Evolutionary conservation across 2,888 invertebrate species (phyloP).

Genomic region (Isoperla grammatica): DNA sequence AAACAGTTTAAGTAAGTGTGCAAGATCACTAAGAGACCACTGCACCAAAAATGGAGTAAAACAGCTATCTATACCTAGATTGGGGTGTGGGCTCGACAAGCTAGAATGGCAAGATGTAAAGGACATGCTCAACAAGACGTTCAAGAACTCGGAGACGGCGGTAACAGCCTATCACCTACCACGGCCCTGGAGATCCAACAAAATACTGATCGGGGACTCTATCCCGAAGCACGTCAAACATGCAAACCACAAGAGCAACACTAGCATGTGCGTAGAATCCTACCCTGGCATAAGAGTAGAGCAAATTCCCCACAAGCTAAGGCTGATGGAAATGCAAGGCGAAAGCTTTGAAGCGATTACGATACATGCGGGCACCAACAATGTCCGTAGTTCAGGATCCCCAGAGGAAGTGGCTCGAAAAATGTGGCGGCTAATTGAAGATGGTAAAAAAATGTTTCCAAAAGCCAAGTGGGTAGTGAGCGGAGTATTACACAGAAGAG

Average conservation of each 20-base stretch:
- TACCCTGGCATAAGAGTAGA: constrained; percentile 4
- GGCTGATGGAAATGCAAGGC: neutral
- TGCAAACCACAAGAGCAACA: no score
- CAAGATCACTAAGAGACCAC: constrained; percentile 39
- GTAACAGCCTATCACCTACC: constrained; percentile 9
- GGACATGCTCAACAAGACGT: constrained; percentile 37
- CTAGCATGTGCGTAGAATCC: neutral
- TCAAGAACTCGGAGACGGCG: constrained; percentile 25
- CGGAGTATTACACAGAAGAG: neutral
- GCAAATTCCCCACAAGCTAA: neutral
- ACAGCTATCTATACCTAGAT: constrained; percentile 42
- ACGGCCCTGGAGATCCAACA: neutral
- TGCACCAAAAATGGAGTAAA: constrained; percentile 37
- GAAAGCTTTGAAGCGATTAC: neutral
- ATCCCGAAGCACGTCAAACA: no score
- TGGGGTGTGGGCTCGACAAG: constrained; percentile 44
- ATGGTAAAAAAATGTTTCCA: neutral
- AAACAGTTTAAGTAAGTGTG: constrained; percentile 36
- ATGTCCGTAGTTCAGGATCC: neutral
- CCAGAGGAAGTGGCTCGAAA: neutral
- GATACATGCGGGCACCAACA: neutral
- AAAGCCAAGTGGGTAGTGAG: neutral
- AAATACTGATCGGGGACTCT: no score
- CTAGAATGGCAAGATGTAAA: constrained; percentile 41
- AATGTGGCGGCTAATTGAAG: neutral